Evolutionary conservation across 2,888 invertebrate genomes (phyloP).

Genomic region (Cryptocheilus praepositus): DNA sequence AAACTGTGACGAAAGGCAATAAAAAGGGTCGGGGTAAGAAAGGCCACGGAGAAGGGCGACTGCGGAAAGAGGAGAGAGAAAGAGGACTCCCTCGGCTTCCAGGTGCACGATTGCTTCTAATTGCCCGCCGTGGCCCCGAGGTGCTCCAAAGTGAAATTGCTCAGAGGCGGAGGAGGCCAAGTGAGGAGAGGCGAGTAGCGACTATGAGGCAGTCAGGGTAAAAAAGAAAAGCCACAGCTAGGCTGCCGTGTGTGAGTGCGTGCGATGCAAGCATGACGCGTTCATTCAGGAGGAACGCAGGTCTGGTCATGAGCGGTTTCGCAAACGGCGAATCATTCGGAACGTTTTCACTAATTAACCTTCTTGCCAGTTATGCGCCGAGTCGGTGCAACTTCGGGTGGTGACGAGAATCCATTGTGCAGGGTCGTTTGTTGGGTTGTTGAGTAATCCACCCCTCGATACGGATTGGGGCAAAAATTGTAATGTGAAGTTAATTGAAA

Average conservation of each 20-base stretch:
- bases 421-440: too few species aligned
- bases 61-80: background rate
- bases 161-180: conserved; percentile 11
- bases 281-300: conserved; percentile 19
- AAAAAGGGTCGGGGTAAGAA: conserved; percentile 1
- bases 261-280: conserved; percentile 16
- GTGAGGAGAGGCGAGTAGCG: conserved; percentile 3
- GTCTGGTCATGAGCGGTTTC: conserved; percentile 36
- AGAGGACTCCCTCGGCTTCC: conserved; percentile 36
- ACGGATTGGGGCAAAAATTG: too few species aligned
- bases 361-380: conserved; percentile 24
- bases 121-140: conserved; percentile 49
- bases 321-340: conserved; percentile 35
- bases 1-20: conserved; percentile 26
- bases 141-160: conserved; percentile 57
- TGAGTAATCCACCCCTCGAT: too few species aligned
- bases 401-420: too few species aligned
- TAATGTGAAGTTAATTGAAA: too few species aligned
- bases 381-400: background rate
- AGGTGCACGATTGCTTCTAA: conserved; percentile 65
- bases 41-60: background rate
- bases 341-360: conserved; percentile 57
- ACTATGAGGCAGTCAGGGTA: conserved; percentile 2
- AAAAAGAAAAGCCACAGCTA: background rate
- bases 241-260: too few species aligned